A percentile compares a stretch with the other conserved stretches of the same genome.
These are phyloP conservation scores for Coturnix japonica DNA, from an alignment of 2,113 vertebrate genomes.

Conservation along the genomic window DNA sequence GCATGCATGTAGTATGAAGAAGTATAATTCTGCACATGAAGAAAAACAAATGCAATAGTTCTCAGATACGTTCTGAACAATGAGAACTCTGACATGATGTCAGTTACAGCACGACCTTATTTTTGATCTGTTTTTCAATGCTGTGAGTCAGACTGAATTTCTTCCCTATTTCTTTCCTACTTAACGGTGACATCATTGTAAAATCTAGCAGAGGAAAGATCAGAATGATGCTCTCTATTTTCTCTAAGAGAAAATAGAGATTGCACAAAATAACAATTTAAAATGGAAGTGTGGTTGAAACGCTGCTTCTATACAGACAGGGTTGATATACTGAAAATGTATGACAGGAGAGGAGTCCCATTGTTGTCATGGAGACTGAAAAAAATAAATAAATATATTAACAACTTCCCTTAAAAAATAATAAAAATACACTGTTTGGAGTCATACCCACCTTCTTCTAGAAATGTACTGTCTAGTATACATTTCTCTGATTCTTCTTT, in stretches of 20 bases:
- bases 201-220: background rate
- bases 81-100: background rate
- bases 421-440: background rate
- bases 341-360: background rate
- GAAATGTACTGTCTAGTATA: background rate
- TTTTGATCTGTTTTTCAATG: background rate
- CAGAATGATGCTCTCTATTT: background rate
- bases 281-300: background rate
- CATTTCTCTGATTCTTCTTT: background rate
- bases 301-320: background rate
- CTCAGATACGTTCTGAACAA: background rate
- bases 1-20: background rate
- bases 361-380: slow-evolving; percentile 1
- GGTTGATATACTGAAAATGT: background rate
- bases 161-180: background rate
- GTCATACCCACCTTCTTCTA: background rate
- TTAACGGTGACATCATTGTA: background rate
- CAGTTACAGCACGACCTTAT: background rate
- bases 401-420: background rate
- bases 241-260: background rate
- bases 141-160: background rate
- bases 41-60: background rate
- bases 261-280: background rate
- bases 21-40: background rate
- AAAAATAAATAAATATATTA: background rate